Evolutionary conservation across 2,113 vertebrate species (phyloP).

Genomic region (Hoplias malabaricus): DNA sequence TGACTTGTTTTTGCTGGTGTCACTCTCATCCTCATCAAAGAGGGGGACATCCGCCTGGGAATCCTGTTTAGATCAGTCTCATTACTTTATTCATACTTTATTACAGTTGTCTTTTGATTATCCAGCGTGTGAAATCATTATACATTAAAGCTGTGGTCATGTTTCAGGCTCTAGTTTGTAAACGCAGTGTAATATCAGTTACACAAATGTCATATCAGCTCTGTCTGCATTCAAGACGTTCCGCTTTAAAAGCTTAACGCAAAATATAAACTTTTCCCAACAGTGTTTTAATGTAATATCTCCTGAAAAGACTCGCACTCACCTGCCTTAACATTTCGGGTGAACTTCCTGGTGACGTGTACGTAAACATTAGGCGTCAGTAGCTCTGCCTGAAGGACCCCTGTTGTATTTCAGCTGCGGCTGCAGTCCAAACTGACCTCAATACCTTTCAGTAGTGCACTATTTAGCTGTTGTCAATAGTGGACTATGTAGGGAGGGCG

Average conservation of each 20-base stretch:
- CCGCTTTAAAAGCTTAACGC: not conserved
- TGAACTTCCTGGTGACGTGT: conserved; percentile 54
- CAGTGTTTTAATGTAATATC: not conserved
- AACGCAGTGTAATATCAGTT: no score
- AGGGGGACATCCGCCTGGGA: conserved; percentile 86
- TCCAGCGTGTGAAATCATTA: not conserved
- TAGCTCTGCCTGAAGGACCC: conserved; percentile 28
- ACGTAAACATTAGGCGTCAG: conserved; percentile 36
- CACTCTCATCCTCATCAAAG: conserved; percentile 88
- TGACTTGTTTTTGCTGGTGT: conserved; percentile 62
- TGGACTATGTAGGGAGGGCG: not conserved
- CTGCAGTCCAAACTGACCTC: not conserved
- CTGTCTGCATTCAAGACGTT: no score
- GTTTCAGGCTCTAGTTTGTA: no score
- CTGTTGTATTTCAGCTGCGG: not conserved
- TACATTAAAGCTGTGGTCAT: no score
- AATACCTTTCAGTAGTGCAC: no score
- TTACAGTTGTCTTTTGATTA: not conserved
- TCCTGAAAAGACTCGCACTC: not conserved
- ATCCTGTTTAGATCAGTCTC: conserved; percentile 66
- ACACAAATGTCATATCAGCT: no score
- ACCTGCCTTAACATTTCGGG: conserved; percentile 51
- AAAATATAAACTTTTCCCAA: not conserved
- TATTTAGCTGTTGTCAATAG: no score
- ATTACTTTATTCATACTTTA: not conserved